Evolutionary conservation across 2,113 vertebrate species (phyloP), one percentile per base, ranked within the genome.

Genomic region (Oncorhynchus keta): DNA sequence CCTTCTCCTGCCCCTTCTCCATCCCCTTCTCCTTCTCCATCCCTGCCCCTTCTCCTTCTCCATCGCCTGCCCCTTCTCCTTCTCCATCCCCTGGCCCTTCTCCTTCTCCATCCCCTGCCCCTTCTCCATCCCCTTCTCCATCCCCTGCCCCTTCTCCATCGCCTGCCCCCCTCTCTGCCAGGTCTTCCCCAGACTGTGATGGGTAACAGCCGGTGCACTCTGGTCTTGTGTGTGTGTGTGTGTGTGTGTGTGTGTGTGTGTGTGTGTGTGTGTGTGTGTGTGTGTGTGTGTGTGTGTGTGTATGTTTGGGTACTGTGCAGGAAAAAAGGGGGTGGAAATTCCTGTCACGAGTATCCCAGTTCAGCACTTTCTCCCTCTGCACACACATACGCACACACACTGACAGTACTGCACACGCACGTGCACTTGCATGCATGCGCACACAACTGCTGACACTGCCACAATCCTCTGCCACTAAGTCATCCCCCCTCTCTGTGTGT

Each of bases 291-390:
- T 24, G 24, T 24, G 24, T 24, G 24, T 24, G 24, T 24, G 24
- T 22, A 0, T 57, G 51, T 32, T 0, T 28, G 76, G 73, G 76
- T 77, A 85, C 77, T 85, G 86, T 22, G 22, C 81, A 86, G 81
- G 72, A 75, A 68, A 68, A 45, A 62, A 26, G 74, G 77, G 78
- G 68, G 83, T 92, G 91, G 93, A 91, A 92, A 93, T 88, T 89
- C 93, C 87, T 73, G 62, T 81, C 86, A 85, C 90, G 89, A 92
- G 89, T 82, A 89, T 90, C 86, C 90, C 85, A 83, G 81, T 82
- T 92, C 89, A 89, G 86, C 81, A 45, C 55, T 87, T 90, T 90
- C 86, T 87, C 76, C 48, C 20, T 30, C 78, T 5, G 2, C 68
- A 78, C 77, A 57, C 70, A 39, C 49, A 51, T 13, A 57, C 70